Percentiles rank a stretch among this genome's conserved stretches.
phyloP scores from a whole-genome alignment of 2,888 invertebrate species.

The Psylliodes chrysocephalus region DNA sequence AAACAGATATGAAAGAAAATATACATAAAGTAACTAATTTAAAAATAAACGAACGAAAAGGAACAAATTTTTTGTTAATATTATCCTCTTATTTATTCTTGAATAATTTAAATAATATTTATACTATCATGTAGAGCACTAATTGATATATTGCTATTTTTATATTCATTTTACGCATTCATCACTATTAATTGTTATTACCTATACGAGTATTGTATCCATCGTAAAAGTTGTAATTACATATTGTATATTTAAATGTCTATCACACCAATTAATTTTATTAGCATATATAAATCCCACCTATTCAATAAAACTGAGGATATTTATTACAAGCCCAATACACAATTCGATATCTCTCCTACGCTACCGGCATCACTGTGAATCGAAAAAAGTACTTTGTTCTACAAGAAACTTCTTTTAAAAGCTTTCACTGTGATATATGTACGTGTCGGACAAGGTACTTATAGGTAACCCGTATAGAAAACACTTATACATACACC shows the following conservation, averaged over 20 bases:
- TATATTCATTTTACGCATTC: no score
- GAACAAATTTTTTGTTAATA: no score
- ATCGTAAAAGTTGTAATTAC: background rate
- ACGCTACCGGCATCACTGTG: background rate
- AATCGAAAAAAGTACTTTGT: background rate
- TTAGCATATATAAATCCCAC: background rate
- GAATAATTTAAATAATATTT: no score
- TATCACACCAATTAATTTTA: background rate
- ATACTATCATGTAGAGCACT: no score
- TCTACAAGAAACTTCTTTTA: background rate
- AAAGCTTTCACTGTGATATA: background rate
- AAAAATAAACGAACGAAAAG: no score
- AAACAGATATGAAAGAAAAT: no score
- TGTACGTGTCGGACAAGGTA: background rate
- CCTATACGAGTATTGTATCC: background rate
- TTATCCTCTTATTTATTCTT: no score
- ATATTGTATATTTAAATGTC: background rate
- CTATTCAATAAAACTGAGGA: background rate
- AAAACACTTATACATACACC: background rate
- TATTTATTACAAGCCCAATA: background rate
- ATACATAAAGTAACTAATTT: no score
- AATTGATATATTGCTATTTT: no score
- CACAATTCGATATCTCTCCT: background rate
- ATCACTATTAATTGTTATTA: no score
- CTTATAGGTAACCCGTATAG: background rate